Conservation (phyloP, 2,888 invertebrate species). For the Smittia aterrima region DNA sequence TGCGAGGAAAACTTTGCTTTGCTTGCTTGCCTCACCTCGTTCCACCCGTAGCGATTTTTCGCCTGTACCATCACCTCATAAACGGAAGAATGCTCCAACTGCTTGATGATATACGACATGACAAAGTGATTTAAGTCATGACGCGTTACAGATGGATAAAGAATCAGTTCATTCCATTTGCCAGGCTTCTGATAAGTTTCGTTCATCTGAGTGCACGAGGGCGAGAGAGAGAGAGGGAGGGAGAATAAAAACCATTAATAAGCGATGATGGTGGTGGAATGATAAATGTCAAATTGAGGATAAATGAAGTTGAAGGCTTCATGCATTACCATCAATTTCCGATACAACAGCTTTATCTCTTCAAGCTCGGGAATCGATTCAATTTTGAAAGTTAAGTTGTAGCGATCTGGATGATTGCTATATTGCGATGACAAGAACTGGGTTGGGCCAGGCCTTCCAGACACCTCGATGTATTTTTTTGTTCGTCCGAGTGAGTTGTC, state of each 20-base stretch:
- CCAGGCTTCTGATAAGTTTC: constrained; percentile 70
- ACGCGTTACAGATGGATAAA: constrained; percentile 52
- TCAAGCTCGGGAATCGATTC: constrained; percentile 65
- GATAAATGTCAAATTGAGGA: constrained; percentile 14
- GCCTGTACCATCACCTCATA: constrained; percentile 74
- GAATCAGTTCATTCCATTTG: constrained; percentile 64
- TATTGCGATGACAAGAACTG: constrained; percentile 61
- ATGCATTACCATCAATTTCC: constrained; percentile 59
- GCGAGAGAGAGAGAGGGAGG: not conserved
- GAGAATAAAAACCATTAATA: constrained; percentile 12
- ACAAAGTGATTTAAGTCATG: constrained; percentile 53
- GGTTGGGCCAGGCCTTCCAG: constrained; percentile 64
- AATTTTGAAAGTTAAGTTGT: constrained; percentile 65
- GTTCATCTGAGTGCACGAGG: constrained; percentile 58
- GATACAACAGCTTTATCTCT: constrained; percentile 63
- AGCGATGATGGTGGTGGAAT: constrained; percentile 15
- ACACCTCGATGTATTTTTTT: constrained; percentile 62
- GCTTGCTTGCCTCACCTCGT: constrained; percentile 56
- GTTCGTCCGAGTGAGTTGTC: constrained; percentile 58
- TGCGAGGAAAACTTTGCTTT: not conserved
- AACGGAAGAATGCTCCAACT: constrained; percentile 64
- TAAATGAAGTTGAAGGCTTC: not conserved
- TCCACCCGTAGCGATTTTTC: constrained; percentile 73
- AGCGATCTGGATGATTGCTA: constrained; percentile 61
- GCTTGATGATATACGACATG: constrained; percentile 64